phyloP scores from a whole-genome alignment of 2,797 vertebrate genomes.

The Phataginus tricuspis region DNA sequence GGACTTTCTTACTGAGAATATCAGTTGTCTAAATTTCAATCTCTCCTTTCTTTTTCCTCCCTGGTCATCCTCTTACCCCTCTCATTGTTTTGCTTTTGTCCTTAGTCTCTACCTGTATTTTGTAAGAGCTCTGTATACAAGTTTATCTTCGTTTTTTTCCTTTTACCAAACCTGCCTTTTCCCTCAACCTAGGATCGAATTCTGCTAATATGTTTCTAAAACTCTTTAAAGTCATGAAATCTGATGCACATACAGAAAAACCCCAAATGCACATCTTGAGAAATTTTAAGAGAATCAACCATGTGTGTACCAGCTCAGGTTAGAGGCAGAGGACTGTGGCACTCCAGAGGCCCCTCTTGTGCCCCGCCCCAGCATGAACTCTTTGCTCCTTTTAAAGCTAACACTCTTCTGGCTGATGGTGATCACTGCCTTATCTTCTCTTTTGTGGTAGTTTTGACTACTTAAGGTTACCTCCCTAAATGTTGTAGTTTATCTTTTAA shows the following conservation, averaged over 20 bases:
- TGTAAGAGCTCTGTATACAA: not conserved
- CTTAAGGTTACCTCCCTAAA: not conserved
- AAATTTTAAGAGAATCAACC: not conserved
- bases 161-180: slow-evolving; percentile 21
- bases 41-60: not conserved
- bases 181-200: not conserved
- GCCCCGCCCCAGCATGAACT: not conserved
- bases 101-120: not conserved
- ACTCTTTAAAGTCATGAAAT: not conserved
- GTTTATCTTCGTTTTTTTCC: not conserved
- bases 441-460: not conserved
- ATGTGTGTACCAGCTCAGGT: no score
- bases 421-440: not conserved
- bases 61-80: not conserved
- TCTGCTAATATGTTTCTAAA: slow-evolving; percentile 35
- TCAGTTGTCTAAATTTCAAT: slow-evolving; percentile 5
- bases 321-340: not conserved
- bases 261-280: not conserved
- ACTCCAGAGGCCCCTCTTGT: no score
- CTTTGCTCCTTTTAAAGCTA: not conserved
- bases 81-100: not conserved
- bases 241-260: not conserved
- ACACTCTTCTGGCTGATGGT: not conserved
- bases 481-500: not conserved
- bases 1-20: not conserved